Evolutionary conservation across 2,888 invertebrate species (phyloP).

Genomic region (Anticlea derivata): DNA sequence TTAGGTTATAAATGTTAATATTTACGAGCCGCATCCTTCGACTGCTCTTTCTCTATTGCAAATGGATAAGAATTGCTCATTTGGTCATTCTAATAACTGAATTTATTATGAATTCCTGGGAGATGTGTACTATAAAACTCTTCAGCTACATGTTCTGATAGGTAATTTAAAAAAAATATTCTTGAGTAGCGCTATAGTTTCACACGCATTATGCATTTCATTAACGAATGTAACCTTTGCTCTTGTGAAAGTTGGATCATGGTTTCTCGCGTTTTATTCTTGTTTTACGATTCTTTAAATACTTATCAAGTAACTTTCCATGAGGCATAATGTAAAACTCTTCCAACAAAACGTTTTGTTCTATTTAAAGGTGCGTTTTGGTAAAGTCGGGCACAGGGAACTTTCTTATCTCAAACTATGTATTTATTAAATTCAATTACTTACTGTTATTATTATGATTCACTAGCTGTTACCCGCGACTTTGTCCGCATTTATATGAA

Average conservation of each 20-base stretch:
- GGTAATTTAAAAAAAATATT: too few relatives aligned
- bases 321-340: not conserved
- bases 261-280: conserved; percentile 9
- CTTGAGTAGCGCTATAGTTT: conserved; percentile 5
- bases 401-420: not conserved
- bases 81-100: too few relatives aligned
- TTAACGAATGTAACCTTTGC: conserved; percentile 11
- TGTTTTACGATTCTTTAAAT: conserved; percentile 7
- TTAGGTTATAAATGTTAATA: too few relatives aligned
- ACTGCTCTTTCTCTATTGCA: too few relatives aligned
- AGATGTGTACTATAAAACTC: too few relatives aligned
- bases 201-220: conserved; percentile 15
- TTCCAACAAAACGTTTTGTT: not conserved
- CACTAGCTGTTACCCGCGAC: too few relatives aligned
- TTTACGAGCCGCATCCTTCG: too few relatives aligned
- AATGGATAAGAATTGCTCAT: too few relatives aligned
- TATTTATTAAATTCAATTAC: too few relatives aligned
- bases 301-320: conserved; percentile 9
- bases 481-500: too few relatives aligned
- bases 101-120: not conserved
- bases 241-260: conserved; percentile 19
- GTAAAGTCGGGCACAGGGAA: not conserved
- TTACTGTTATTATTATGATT: too few relatives aligned
- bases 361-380: not conserved
- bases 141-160: too few relatives aligned